These are phyloP conservation scores for Chitala chitala DNA, from an alignment of 2,113 vertebrate species.

Conservation along the genomic window DNA sequence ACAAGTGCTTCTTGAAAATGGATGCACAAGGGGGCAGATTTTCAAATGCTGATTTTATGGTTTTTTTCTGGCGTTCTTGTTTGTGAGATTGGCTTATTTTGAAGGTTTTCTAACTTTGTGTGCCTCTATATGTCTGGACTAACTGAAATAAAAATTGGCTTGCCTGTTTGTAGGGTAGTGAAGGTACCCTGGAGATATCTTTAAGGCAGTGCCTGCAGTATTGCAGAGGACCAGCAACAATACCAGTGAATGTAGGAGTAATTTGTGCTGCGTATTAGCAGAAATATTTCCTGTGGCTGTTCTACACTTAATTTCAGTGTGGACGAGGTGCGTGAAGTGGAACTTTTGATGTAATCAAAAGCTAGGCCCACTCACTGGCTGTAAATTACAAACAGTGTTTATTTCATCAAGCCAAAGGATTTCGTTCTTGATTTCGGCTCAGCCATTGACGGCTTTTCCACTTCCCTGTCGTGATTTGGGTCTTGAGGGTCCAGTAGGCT, in stretches of 20 bases:
- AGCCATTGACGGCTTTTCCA: background rate
- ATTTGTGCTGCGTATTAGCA: background rate
- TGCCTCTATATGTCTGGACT: background rate
- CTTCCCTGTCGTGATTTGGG: background rate
- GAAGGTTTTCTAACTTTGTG: background rate
- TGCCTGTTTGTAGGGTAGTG: background rate
- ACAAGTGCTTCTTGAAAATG: no score
- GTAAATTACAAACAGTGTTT: slow-evolving; percentile 29
- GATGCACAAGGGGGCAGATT: no score
- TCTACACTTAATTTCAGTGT: slow-evolving; percentile 42
- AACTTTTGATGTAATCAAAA: slow-evolving; percentile 27
- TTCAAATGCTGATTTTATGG: no score
- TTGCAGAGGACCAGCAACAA: background rate
- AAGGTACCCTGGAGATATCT: background rate
- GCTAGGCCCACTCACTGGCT: slow-evolving; percentile 31
- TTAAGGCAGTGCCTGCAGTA: background rate
- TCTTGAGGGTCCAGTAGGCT: background rate
- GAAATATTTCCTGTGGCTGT: slow-evolving; percentile 36
- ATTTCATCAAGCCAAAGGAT: background rate
- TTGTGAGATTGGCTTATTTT: no score
- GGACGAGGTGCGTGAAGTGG: slow-evolving; percentile 33
- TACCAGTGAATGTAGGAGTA: background rate
- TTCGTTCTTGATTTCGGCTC: background rate
- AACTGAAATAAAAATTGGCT: background rate
- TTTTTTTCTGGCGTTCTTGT: no score